Evolutionary conservation across 2,888 invertebrate species (phyloP).

Genomic region (Drosophila prostipennis): DNA sequence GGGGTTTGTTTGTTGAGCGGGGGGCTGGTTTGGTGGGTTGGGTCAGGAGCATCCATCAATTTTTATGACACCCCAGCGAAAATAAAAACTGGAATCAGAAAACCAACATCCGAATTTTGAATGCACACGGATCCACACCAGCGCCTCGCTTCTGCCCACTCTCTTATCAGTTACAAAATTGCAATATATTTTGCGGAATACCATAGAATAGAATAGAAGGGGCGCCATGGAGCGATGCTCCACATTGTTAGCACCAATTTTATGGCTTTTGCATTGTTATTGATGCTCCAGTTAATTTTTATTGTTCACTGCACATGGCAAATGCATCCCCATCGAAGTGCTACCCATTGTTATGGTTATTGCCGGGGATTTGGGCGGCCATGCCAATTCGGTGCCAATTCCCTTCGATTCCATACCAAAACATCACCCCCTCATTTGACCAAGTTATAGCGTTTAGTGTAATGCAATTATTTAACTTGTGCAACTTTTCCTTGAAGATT

Average conservation of each 20-base stretch:
- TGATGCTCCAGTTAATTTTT: slow-evolving; percentile 70
- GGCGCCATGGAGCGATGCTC: slow-evolving; percentile 48
- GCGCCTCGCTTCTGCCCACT: slow-evolving; percentile 1
- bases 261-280: slow-evolving; percentile 71
- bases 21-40: not conserved
- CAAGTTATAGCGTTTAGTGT: slow-evolving; percentile 59
- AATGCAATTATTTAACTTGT: slow-evolving; percentile 76
- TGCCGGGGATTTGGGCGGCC: slow-evolving; percentile 30
- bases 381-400: not conserved
- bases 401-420: not conserved
- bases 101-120: slow-evolving; percentile 49
- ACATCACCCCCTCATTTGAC: slow-evolving; percentile 8
- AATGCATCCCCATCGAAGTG: slow-evolving; percentile 22
- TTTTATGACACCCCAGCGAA: slow-evolving; percentile 73
- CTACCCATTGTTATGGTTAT: slow-evolving; percentile 38
- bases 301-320: slow-evolving; percentile 56
- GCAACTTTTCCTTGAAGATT: slow-evolving; percentile 46
- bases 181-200: slow-evolving; percentile 50
- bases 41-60: slow-evolving; percentile 63
- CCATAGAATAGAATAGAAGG: slow-evolving; percentile 14
- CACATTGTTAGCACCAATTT: slow-evolving; percentile 69
- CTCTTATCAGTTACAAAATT: slow-evolving; percentile 52
- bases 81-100: slow-evolving; percentile 45
- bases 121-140: slow-evolving; percentile 41
- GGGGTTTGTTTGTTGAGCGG: not conserved